Conservation (phyloP, 2,888 invertebrate genomes). For the Athripsodes cinereus region DNA sequence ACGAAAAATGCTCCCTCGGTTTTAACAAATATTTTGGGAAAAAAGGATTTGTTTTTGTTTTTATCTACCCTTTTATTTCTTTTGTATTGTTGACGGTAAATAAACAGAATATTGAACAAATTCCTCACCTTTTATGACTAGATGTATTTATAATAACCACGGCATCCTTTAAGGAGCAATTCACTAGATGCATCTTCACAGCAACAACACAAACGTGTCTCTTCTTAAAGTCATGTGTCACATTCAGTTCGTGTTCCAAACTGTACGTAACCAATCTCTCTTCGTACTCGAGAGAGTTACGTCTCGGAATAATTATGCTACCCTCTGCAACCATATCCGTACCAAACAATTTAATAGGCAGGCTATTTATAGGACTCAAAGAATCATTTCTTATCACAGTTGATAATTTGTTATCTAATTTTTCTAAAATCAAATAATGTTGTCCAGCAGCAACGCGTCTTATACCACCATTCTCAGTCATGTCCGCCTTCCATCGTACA, state of each 20-base stretch:
- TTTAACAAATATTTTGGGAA: no score
- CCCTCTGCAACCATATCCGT: slow-evolving; percentile 36
- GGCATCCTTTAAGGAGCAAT: slow-evolving; percentile 54
- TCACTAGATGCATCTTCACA: slow-evolving; percentile 60
- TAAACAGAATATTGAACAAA: no score
- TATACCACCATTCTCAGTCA: slow-evolving; percentile 48
- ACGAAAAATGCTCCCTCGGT: no score
- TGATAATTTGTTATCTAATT: slow-evolving; percentile 50
- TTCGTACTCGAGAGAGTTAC: slow-evolving; percentile 34
- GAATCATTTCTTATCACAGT: slow-evolving; percentile 36
- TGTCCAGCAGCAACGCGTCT: slow-evolving; percentile 60
- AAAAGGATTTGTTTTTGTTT: no score
- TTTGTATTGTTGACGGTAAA: no score
- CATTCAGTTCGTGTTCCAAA: slow-evolving; percentile 51
- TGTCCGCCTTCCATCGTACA: slow-evolving; percentile 50
- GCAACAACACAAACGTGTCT: slow-evolving; percentile 61
- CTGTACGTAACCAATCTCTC: slow-evolving; percentile 53
- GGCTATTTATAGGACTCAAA: slow-evolving; percentile 33
- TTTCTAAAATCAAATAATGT: slow-evolving; percentile 59
- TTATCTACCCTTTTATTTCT: no score
- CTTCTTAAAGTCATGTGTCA: slow-evolving; percentile 57
- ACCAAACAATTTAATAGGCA: slow-evolving; percentile 42
- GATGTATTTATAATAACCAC: slow-evolving; percentile 57
- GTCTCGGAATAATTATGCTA: slow-evolving; percentile 33
- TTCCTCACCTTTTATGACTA: slow-evolving; percentile 55